phyloP scores from a whole-genome alignment of 1,140 invertebrate species.

The Portunus trituberculatus region DNA sequence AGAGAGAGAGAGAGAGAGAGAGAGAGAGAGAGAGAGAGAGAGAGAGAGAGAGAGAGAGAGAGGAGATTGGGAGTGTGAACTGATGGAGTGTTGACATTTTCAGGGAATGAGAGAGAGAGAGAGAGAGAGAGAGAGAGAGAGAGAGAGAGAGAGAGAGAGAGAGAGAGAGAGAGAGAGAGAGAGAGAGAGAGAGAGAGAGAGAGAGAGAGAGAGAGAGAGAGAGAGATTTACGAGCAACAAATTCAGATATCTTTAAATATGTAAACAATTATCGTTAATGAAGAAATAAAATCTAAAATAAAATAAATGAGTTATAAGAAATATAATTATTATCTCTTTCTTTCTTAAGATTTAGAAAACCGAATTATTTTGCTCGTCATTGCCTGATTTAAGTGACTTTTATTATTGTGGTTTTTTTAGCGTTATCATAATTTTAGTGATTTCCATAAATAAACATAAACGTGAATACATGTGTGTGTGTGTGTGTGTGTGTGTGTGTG shows the following conservation, averaged over 20 bases:
- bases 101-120: background rate
- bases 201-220: slow-evolving; percentile 37
- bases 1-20: background rate
- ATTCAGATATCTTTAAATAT: no score
- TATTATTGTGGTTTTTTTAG: no score
- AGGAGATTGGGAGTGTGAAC: no score
- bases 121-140: background rate
- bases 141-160: background rate
- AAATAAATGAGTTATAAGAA: no score
- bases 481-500: slow-evolving; percentile 50
- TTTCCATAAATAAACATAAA: no score
- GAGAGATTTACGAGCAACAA: background rate
- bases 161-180: slow-evolving; percentile 39
- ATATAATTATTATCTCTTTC: no score
- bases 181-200: slow-evolving; percentile 49
- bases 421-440: no score
- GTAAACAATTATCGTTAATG: no score
- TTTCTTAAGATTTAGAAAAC: no score
- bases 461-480: slow-evolving; percentile 33
- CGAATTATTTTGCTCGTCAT: no score
- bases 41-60: background rate
- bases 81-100: background rate
- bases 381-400: no score
- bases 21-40: background rate
- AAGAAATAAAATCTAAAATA: no score